Evolutionary conservation across 2,797 vertebrate species (phyloP).

Genomic region (Rachycentron canadum): DNA sequence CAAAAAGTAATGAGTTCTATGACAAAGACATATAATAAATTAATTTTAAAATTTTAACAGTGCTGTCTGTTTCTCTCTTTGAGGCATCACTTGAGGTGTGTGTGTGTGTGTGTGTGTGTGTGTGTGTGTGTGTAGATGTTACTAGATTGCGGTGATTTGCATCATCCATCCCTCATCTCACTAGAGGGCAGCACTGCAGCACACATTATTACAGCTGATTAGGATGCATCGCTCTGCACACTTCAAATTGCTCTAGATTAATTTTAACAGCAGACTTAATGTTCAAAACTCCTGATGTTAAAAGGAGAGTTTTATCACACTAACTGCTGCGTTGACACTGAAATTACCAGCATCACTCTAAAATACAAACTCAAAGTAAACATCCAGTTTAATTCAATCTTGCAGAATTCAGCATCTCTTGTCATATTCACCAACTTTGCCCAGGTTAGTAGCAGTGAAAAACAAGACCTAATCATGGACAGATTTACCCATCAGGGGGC

Average conservation of each 20-base stretch:
- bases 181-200: slow-evolving; percentile 78
- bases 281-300: background rate
- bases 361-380: background rate
- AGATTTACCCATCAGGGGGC: background rate
- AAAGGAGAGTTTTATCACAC: background rate
- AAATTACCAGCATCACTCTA: background rate
- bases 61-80: background rate
- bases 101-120: slow-evolving; percentile 4
- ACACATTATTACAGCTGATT: slow-evolving; percentile 52
- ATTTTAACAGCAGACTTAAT: background rate
- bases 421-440: background rate
- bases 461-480: background rate
- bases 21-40: slow-evolving; percentile 89
- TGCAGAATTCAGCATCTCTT: background rate
- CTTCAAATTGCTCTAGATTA: background rate
- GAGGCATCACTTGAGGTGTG: background rate
- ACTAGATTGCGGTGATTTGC: slow-evolving; percentile 40
- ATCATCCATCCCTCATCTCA: slow-evolving; percentile 51
- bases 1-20: slow-evolving; percentile 84
- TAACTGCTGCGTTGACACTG: background rate
- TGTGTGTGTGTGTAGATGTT: slow-evolving; percentile 2
- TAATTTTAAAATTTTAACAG: slow-evolving; percentile 83
- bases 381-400: background rate
- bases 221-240: slow-evolving; percentile 1
- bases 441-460: background rate